Base-by-base conservation (phyloP, 2,888 invertebrate species). In the Apamea crenata region DNA sequence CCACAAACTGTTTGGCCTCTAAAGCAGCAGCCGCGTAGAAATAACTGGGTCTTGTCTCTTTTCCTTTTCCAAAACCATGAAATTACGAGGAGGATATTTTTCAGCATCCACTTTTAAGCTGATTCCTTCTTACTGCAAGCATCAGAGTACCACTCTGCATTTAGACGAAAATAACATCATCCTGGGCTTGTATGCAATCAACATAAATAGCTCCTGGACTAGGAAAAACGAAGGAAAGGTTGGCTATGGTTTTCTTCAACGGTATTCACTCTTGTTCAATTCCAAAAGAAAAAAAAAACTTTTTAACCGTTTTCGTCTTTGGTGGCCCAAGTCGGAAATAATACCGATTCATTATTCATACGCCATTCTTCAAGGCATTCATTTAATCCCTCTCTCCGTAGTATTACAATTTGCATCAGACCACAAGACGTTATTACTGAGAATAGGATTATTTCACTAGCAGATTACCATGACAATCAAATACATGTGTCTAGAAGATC, bases 401-500 rank as follows among this genome's bases (percentile, higher is more conserved):
- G 77, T 77, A 78, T 67, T 59, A 53, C 68, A 65, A 75, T 65
- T 56, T 56, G 75, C 83, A 85, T 12, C 50, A 74, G 82, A 85
- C 85, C 86, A 74, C 16, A 78, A 44, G 10, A 50, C 40, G 59
- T 68, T 74, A 83, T 82, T 68, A 82, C 67, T 21, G n/a, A 84
- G 76, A 67, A 69, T 66, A 40, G 76, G 79, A 84, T 82, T 82
- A 76, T 59, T 82, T 85, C 56, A 74, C 59, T 79, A 65, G 83
- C 83, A 85, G 86, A 85, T 85, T 85, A 85, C 59, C 84, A 83
- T 85, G 84, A 85, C 79, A 85, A 85, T 79, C 80, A 85, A 82
- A 79, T 71, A 82, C 56, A 65, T 77, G 76, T 77, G 80, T 80
- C 80, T 74, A 53, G 53, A 44, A 77, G 71, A 77, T 80, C 83